Evolutionary conservation across 2,797 vertebrate genomes (phyloP).

Genomic region (Malacoraja senta): DNA sequence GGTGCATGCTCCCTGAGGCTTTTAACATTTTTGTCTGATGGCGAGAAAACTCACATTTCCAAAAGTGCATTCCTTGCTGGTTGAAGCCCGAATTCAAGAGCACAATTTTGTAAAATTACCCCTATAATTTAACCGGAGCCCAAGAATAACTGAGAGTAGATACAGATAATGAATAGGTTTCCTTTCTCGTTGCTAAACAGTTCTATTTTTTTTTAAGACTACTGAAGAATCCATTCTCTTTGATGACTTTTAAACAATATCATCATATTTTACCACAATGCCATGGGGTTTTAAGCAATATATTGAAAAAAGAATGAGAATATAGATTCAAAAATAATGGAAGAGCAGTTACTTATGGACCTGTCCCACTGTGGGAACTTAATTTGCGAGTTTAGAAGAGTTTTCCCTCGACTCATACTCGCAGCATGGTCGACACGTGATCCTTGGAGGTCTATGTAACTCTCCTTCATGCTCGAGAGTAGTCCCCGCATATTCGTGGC

Average conservation of each 20-base stretch:
- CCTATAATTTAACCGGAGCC: background rate
- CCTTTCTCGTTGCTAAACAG: background rate
- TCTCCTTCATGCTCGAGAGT: too few species aligned
- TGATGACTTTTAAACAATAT: background rate
- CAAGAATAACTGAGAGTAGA: background rate
- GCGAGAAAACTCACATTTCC: background rate
- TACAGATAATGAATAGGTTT: background rate
- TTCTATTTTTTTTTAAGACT: background rate
- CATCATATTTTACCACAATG: background rate
- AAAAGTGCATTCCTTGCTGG: background rate
- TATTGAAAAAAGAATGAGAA: background rate
- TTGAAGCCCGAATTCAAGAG: background rate
- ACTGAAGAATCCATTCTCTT: background rate
- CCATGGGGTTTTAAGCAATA: too few species aligned
- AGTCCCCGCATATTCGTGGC: too few species aligned
- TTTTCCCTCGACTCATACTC: too few species aligned
- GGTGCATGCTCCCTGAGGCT: background rate
- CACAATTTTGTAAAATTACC: background rate
- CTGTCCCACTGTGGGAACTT: too few species aligned
- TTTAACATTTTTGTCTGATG: background rate
- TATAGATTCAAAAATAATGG: conserved; percentile 1
- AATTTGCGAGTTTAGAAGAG: too few species aligned
- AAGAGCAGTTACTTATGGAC: background rate
- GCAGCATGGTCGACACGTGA: too few species aligned
- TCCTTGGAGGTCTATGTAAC: too few species aligned